Evolutionary conservation across 2,797 vertebrate species (phyloP).

Genomic region (Fistularia tabacaria): DNA sequence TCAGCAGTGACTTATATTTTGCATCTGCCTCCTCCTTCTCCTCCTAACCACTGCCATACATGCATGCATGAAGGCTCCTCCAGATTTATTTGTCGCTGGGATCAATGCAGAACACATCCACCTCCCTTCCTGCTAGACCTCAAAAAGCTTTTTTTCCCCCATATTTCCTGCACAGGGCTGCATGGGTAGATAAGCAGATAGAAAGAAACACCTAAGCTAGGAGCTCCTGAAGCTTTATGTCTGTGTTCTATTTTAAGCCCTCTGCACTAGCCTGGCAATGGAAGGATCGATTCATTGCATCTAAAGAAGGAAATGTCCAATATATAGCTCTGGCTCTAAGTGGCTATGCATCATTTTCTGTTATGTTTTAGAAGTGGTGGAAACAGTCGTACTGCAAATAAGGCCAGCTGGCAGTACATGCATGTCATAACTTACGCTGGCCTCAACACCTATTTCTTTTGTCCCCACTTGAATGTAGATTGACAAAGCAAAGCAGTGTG

Average conservation of each 20-base stretch:
- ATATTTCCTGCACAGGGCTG: slow-evolving; percentile 32
- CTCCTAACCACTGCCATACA: slow-evolving; percentile 1
- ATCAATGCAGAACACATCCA: slow-evolving; percentile 8
- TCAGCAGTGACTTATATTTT: slow-evolving; percentile 33
- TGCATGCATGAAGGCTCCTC: slow-evolving; percentile 23
- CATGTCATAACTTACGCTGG: slow-evolving; percentile 32
- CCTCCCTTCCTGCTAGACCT: slow-evolving; percentile 6
- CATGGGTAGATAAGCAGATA: slow-evolving; percentile 32
- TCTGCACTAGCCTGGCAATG: slow-evolving; percentile 53
- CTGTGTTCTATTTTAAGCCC: slow-evolving; percentile 73
- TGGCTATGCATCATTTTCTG: slow-evolving; percentile 61
- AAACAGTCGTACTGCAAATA: slow-evolving; percentile 41
- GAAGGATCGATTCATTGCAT: slow-evolving; percentile 70
- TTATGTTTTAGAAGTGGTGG: slow-evolving; percentile 31
- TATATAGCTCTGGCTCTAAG: slow-evolving; percentile 55
- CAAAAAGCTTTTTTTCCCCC: slow-evolving; percentile 18
- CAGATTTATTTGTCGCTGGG: slow-evolving; percentile 24
- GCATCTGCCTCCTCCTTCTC: slow-evolving; percentile 16
- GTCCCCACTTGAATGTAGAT: slow-evolving; percentile 31
- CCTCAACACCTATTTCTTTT: slow-evolving; percentile 35
- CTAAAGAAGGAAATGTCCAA: slow-evolving; percentile 73
- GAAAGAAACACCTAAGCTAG: slow-evolving; percentile 58
- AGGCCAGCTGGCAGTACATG: slow-evolving; percentile 42
- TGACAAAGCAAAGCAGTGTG: slow-evolving; percentile 18
- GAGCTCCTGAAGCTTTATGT: slow-evolving; percentile 60